Evolutionary conservation across 2,113 vertebrate species (phyloP).

Genomic region (Ciconia maguari): DNA sequence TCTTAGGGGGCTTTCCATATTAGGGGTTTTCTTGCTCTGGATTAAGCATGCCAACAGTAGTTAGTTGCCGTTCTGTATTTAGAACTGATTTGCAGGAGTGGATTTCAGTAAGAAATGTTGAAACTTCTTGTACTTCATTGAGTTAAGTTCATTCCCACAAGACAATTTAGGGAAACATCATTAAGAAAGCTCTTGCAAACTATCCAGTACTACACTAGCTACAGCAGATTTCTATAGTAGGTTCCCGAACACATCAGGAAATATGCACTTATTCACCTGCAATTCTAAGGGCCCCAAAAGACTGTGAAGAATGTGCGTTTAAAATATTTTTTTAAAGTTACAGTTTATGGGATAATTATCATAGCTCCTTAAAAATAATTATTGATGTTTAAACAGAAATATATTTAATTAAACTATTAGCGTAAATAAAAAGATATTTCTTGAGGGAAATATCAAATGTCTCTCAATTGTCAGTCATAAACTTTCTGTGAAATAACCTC

Average conservation of each 20-base stretch:
- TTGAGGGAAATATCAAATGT: background rate
- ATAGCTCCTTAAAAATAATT: background rate
- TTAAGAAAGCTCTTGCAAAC: conserved; percentile 15
- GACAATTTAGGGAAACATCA: background rate
- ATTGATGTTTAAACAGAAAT: background rate
- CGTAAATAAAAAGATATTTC: background rate
- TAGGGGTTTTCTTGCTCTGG: conserved; percentile 57
- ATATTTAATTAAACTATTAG: background rate
- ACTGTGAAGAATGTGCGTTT: background rate
- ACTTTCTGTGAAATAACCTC: background rate
- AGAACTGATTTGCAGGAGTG: conserved; percentile 39
- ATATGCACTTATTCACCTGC: background rate
- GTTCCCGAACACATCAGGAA: background rate
- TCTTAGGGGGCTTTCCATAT: conserved; percentile 56
- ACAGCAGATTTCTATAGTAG: background rate
- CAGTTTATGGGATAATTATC: background rate
- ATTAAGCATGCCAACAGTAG: conserved; percentile 46
- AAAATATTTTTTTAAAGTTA: background rate
- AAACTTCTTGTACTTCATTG: conserved; percentile 40
- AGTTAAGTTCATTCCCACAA: background rate
- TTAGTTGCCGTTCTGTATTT: conserved; percentile 32
- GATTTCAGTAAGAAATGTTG: conserved; percentile 23
- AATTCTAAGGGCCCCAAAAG: background rate
- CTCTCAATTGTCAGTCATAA: background rate
- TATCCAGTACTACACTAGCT: background rate